Conservation (phyloP, 2,797 vertebrate genomes). For the Crax fasciolata region DNA sequence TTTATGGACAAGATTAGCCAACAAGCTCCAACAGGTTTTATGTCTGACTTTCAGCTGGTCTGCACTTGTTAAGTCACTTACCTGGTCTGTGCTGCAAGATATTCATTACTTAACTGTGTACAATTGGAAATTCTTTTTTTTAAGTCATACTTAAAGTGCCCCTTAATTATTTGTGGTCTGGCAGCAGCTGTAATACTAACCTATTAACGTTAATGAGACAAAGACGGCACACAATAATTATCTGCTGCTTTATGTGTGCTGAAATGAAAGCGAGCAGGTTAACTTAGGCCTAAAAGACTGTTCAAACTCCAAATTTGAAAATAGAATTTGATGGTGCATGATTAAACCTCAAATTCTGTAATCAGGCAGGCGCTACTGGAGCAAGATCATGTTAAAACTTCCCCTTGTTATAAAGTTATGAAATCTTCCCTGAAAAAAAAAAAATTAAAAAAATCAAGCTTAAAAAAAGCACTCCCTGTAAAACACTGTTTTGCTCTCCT, state of each 20-base stretch:
- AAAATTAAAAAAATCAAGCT: neutral
- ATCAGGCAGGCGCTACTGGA: neutral
- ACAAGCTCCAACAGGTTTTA: slow-evolving; percentile 46
- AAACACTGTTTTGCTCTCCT: slow-evolving; percentile 49
- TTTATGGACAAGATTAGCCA: slow-evolving; percentile 28
- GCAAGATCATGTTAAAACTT: neutral
- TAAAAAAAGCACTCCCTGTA: slow-evolving; percentile 2
- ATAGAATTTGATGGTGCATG: slow-evolving; percentile 48
- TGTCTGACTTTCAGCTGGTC: slow-evolving; percentile 28
- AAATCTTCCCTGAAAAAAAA: neutral
- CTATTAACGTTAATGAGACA: slow-evolving; percentile 60
- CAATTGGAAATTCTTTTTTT: neutral
- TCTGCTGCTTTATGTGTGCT: slow-evolving; percentile 1
- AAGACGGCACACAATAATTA: slow-evolving; percentile 51
- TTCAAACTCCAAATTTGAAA: slow-evolving; percentile 48
- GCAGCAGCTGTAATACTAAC: slow-evolving; percentile 52
- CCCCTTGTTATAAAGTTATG: neutral
- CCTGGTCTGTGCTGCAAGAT: neutral
- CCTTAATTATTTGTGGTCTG: slow-evolving; percentile 59
- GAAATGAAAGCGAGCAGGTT: slow-evolving; percentile 32
- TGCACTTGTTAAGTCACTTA: neutral
- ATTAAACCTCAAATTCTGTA: slow-evolving; percentile 46
- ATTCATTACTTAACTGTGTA: neutral
- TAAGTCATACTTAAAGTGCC: slow-evolving; percentile 27
- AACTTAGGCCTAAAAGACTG: slow-evolving; percentile 23